These are phyloP conservation scores for Hoplias malabaricus DNA, from an alignment of 2,113 vertebrate genomes.

Conservation along the genomic window DNA sequence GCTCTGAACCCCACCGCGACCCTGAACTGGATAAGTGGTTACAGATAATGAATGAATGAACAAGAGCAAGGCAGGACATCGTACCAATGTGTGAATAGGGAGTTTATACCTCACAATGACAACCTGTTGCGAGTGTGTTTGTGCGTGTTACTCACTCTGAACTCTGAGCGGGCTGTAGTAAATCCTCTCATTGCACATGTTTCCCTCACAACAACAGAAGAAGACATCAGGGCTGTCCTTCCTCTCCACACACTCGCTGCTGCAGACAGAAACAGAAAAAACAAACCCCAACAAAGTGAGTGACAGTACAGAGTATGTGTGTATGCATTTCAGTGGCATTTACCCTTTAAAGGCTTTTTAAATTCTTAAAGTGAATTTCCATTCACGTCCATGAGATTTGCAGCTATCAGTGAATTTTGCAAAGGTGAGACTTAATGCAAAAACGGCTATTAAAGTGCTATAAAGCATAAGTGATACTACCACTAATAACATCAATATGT, in stretches of 20 bases:
- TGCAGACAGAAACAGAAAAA: constrained; percentile 57
- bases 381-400: no score
- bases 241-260: constrained; percentile 91
- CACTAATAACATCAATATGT: no score
- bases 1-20: no score
- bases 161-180: constrained; percentile 87
- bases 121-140: not conserved
- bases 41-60: no score
- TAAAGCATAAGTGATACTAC: no score
- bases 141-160: constrained; percentile 75
- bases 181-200: constrained; percentile 94
- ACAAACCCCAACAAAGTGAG: not conserved
- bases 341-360: no score
- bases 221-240: constrained; percentile 95
- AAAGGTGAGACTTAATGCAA: no score
- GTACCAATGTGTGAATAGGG: not conserved
- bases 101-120: not conserved
- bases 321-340: no score
- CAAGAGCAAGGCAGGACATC: not conserved
- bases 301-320: not conserved
- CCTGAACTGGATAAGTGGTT: no score
- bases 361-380: no score
- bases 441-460: no score
- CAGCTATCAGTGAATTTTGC: no score
- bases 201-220: constrained; percentile 98